These are phyloP conservation scores for Nasalis larvatus DNA, from an alignment of 2,113 vertebrate genomes.

Conservation along the genomic window DNA sequence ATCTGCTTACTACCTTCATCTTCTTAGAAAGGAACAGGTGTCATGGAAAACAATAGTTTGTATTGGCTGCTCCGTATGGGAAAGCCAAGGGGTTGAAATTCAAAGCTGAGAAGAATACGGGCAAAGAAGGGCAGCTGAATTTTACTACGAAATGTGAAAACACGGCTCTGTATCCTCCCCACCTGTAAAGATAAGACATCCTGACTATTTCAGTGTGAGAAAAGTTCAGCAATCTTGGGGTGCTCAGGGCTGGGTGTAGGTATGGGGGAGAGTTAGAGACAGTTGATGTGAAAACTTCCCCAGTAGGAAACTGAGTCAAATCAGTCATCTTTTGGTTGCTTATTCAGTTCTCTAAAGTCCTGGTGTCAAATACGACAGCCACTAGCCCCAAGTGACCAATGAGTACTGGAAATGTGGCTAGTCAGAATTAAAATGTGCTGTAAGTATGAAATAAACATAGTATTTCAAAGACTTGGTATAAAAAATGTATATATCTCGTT, in stretches of 20 bases:
- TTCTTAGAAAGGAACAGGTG: constrained; percentile 66
- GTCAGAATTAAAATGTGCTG: background rate
- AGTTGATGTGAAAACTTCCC: background rate
- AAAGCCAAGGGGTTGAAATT: constrained; percentile 38
- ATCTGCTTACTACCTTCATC: constrained; percentile 57
- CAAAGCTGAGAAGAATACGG: background rate
- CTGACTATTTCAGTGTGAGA: background rate
- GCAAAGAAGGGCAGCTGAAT: constrained; percentile 23
- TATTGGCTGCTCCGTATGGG: constrained; percentile 34
- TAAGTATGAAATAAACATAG: background rate
- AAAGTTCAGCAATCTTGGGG: background rate
- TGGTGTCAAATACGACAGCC: background rate
- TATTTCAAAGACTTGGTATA: background rate
- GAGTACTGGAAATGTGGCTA: background rate
- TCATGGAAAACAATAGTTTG: constrained; percentile 63
- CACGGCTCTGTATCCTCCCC: background rate
- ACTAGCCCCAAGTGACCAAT: background rate
- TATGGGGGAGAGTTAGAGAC: background rate
- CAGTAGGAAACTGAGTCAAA: background rate
- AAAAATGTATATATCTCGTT: background rate
- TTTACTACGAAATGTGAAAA: background rate
- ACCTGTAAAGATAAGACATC: background rate
- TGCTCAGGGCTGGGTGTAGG: background rate
- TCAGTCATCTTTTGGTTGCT: background rate
- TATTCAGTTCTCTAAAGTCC: background rate